Conservation (phyloP, 2,888 invertebrate genomes). For the Microctonus hyperodae region DNA sequence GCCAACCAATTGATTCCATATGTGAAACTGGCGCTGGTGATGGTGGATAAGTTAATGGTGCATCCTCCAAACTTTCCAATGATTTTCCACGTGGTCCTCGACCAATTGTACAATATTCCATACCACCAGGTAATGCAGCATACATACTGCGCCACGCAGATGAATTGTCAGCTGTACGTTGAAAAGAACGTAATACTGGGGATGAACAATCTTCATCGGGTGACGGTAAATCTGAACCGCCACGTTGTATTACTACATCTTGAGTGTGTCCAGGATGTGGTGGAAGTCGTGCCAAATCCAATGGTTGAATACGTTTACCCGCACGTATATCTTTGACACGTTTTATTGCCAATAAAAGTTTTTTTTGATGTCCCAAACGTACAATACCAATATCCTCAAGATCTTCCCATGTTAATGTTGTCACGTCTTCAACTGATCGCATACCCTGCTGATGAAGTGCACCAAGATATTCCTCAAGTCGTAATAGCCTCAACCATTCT, state of each 20-base stretch:
- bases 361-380: slow-evolving; percentile 96
- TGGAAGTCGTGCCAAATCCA: slow-evolving; percentile 66
- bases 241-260: slow-evolving; percentile 61
- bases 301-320: slow-evolving; percentile 73
- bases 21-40: slow-evolving; percentile 55
- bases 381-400: slow-evolving; percentile 97
- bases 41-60: slow-evolving; percentile 62
- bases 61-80: slow-evolving; percentile 84
- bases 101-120: slow-evolving; percentile 52
- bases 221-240: slow-evolving; percentile 58
- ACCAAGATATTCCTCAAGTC: slow-evolving; percentile 91
- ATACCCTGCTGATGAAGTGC: slow-evolving; percentile 93
- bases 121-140: slow-evolving; percentile 55
- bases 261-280: slow-evolving; percentile 63
- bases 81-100: slow-evolving; percentile 83
- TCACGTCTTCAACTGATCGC: slow-evolving; percentile 91
- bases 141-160: slow-evolving; percentile 61
- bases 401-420: slow-evolving; percentile 98
- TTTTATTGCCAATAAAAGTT: slow-evolving; percentile 95
- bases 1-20: slow-evolving; percentile 69
- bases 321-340: slow-evolving; percentile 92
- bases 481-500: slow-evolving; percentile 92
- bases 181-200: slow-evolving; percentile 60
- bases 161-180: slow-evolving; percentile 43
- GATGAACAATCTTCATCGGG: slow-evolving; percentile 62